phyloP scores from a whole-genome alignment of 2,113 vertebrate genomes.

The Myotis brandtii region DNA sequence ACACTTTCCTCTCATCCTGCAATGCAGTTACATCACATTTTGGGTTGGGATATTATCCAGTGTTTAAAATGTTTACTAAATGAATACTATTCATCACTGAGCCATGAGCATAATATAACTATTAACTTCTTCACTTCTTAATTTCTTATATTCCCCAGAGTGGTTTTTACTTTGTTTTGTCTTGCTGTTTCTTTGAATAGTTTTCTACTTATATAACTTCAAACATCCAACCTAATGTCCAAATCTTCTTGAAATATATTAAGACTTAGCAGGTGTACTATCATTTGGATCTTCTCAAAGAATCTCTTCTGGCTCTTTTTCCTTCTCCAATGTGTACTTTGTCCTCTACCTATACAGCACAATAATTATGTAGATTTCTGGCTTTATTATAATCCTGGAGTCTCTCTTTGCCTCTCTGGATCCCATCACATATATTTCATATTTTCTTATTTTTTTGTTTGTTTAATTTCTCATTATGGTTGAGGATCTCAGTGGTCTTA shows the following conservation, averaged over 20 bases:
- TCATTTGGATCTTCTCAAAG: background rate
- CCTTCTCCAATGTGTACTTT: background rate
- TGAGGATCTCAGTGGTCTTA: background rate
- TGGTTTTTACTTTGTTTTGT: conserved; percentile 23
- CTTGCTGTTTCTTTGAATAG: background rate
- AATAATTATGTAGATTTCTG: background rate
- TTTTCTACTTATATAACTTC: conserved; percentile 1
- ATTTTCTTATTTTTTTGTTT: background rate
- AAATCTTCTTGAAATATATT: background rate
- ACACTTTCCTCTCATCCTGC: background rate
- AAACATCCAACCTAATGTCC: background rate
- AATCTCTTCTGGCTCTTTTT: background rate
- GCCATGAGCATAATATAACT: background rate
- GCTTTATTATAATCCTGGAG: background rate
- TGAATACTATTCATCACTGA: background rate
- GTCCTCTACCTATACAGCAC: background rate
- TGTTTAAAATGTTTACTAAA: background rate
- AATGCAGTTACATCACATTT: background rate
- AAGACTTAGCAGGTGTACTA: background rate
- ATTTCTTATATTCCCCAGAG: background rate
- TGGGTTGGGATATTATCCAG: background rate
- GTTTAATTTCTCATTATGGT: background rate
- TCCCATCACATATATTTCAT: background rate
- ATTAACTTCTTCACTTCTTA: background rate
- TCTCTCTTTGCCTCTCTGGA: background rate